phyloP scores from a whole-genome alignment of 2,797 vertebrate species.

The Tadarida brasiliensis region DNA sequence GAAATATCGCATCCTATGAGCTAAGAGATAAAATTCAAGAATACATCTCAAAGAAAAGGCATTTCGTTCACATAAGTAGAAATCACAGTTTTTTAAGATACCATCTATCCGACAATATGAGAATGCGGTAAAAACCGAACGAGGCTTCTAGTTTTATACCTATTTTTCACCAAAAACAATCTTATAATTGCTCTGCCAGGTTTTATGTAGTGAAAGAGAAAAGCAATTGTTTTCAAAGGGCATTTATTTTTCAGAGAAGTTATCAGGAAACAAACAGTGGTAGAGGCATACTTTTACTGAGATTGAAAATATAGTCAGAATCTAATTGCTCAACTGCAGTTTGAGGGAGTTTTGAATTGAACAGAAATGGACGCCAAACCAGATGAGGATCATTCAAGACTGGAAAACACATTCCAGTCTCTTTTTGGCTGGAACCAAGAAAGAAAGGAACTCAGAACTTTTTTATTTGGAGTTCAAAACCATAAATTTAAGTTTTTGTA shows the following conservation, averaged over 20 bases:
- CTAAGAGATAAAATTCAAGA: slow-evolving; percentile 80
- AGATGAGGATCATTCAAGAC: too few species aligned
- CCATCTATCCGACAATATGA: slow-evolving; percentile 68
- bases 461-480: not conserved
- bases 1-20: slow-evolving; percentile 71
- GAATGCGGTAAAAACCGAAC: slow-evolving; percentile 78
- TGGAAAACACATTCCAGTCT: too few species aligned
- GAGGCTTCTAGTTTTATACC: slow-evolving; percentile 77
- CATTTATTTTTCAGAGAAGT: slow-evolving; percentile 54
- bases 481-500: not conserved
- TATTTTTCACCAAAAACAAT: slow-evolving; percentile 76
- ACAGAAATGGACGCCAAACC: not conserved
- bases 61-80: slow-evolving; percentile 82
- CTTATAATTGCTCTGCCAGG: slow-evolving; percentile 75
- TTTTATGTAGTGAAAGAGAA: slow-evolving; percentile 72
- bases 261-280: slow-evolving; percentile 29
- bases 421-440: not conserved
- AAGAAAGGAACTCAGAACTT: not conserved
- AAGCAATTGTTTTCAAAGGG: slow-evolving; percentile 78
- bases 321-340: not conserved
- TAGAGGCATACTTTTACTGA: not conserved
- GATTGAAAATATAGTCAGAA: slow-evolving; percentile 26
- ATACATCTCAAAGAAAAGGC: slow-evolving; percentile 78
- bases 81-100: slow-evolving; percentile 77
- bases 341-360: slow-evolving; percentile 13